phyloP scores from a whole-genome alignment of 2,797 vertebrate genomes.

The Neopelma chrysocephalum region DNA sequence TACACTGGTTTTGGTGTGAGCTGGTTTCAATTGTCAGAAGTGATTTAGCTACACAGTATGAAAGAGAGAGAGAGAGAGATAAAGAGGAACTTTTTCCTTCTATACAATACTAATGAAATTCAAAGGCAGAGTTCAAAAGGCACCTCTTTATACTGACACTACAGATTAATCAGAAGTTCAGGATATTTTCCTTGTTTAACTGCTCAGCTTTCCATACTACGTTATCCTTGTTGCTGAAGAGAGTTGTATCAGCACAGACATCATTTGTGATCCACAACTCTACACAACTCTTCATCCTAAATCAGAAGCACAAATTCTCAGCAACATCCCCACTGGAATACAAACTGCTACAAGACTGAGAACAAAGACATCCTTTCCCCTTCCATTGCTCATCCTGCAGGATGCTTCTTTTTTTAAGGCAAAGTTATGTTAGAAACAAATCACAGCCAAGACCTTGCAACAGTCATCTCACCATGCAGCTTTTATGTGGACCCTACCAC shows the following conservation, averaged over 20 bases:
- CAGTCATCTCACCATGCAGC: not conserved
- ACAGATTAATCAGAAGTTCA: not conserved
- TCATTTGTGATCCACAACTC: not conserved
- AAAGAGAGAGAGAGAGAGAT: not conserved
- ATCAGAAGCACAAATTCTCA: not conserved
- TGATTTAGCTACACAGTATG: not conserved
- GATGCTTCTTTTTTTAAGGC: not conserved
- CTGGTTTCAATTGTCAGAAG: not conserved
- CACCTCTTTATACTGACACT: not conserved
- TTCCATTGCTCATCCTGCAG: not conserved
- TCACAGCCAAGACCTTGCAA: not conserved
- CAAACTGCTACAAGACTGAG: not conserved
- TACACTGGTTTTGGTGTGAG: not conserved
- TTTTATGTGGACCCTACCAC: not conserved
- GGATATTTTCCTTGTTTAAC: not conserved
- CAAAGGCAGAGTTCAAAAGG: constrained; percentile 9
- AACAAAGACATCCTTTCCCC: not conserved
- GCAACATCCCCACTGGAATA: not conserved
- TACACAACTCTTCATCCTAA: not conserved
- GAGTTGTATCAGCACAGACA: not conserved
- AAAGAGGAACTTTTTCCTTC: not conserved
- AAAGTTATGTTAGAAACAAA: not conserved
- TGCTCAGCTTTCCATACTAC: not conserved
- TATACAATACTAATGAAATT: not conserved
- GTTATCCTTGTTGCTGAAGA: not conserved